Evolutionary conservation across 2,797 vertebrate species (phyloP).

Genomic region (Notolepis coatsorum): DNA sequence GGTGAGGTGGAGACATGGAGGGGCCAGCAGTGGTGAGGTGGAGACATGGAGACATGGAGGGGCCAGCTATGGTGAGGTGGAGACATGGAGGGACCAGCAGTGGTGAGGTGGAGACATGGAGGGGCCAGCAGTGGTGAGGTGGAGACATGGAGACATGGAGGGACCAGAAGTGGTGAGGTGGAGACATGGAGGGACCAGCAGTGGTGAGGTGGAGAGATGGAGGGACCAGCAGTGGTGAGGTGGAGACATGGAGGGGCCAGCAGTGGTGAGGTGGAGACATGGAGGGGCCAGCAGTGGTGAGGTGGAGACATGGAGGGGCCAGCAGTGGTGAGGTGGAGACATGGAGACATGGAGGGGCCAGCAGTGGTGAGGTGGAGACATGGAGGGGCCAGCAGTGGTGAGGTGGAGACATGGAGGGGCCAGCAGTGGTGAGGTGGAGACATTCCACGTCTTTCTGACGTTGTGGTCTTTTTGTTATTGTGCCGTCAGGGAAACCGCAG

Average conservation of each 20-base stretch:
- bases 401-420: neutral
- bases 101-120: too few relatives aligned
- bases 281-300: neutral
- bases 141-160: constrained; percentile 4
- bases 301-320: constrained; percentile 4
- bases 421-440: constrained; percentile 1
- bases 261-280: too few relatives aligned
- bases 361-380: constrained; percentile 8
- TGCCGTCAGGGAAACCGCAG: constrained; percentile 12
- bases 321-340: constrained; percentile 6
- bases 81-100: too few relatives aligned
- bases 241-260: too few relatives aligned
- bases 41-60: constrained; percentile 4
- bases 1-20: constrained; percentile 8
- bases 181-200: too few relatives aligned
- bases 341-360: neutral
- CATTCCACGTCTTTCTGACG: constrained; percentile 1
- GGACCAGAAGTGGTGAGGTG: neutral
- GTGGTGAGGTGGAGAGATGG: too few relatives aligned
- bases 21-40: neutral
- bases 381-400: neutral
- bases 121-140: neutral
- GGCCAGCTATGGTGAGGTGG: neutral
- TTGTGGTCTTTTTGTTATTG: constrained; percentile 9
- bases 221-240: neutral